Base-by-base conservation (phyloP, 1,140 invertebrate species). In the Eumeta japonica region DNA sequence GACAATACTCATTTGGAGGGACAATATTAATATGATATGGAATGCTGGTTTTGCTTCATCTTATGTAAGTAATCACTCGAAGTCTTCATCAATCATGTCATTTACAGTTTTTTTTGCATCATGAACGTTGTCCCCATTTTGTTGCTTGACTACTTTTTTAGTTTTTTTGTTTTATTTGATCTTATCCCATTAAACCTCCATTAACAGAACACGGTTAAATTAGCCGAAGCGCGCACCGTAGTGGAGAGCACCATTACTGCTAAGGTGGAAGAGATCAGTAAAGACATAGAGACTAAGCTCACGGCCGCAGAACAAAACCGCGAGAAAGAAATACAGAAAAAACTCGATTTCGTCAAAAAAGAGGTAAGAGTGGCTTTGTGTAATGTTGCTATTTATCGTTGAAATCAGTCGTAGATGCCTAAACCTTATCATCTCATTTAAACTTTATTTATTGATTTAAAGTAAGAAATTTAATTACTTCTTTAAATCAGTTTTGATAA, bases 261-360 rank as follows among this genome's bases (percentile, higher is more conserved):
- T 51, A 83, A 82, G 58, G 79, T 81, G 50, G 79, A 80, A 52
- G 83, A 85, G 62, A 81, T 82, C 41, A 78, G 81, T 27, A 81
- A 82, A 50, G 82, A 87, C 60, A 79, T 89, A 50, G 83, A 86
- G 67, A 82, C 78, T 53, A 89, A 87, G 76, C 78, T 89, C 41
- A 82, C 79, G 41, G 76, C 81, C 43, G 87, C 88, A 39, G 86
- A 89, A 65, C 79, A 80, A 53, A 90, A 91, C 58, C 79, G 88
- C 33, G 84, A 87, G 62, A 85, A 86, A 59, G 86, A 88, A 63
- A 82, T 90, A 37, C 83, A 89, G 73, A 86, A 84, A 70, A 88
- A 86, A 78, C 74, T 89, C 55, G 87, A 89, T 58, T 83, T 80
- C 60, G 81, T 89, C 53, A 87, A 86, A 59, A 85, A 88, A 77